Evolutionary conservation across 1,140 invertebrate genomes (phyloP), one percentile per base, ranked within the genome.

Genomic region (Drosophila arizonae): DNA sequence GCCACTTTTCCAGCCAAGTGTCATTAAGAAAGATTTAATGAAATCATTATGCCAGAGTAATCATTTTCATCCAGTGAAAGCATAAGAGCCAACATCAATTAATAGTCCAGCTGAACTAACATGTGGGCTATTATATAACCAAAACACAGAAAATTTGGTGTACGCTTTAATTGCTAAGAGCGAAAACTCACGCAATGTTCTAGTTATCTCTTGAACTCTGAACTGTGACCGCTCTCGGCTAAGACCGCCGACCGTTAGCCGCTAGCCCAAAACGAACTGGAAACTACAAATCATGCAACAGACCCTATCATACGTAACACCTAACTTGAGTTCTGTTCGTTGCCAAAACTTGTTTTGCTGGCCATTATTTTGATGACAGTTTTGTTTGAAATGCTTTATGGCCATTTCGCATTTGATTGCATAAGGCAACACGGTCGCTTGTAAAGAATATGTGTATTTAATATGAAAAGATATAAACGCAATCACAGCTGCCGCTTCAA

Each of bases 21-120:
- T 17, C 84, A 82, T 87, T 87, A 88, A 76, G 72, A 77, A 50
- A 77, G 79, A 87, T 88, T 65, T 79, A 79, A 87, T 77, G 65
- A 71, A 82, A 87, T 79, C 69, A 77, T 82, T 82, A 77, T 82
- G 60, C 64, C 64, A 69, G 52, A 67, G 72, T 52, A 58, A 64
- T 74, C 48, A 62, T 58, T 21, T 21, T 43, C 36, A 46, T 64
- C 52, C 21, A 86, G 81, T 81, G 81, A 86, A 86, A 86, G 81
- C 72, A 33, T 39, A 28, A 10, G 10, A 24, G n/a, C 21, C 13
- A 2, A 46, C 66, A 54, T 4, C 5, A 41, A 63, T 10, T 36
- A 26, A 9, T 13, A 36, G 41, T 21, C 52, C 2, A 11, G n/a
- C 26, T 36, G 11, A 17, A 15, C 8, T n/a, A 55, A 45, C 24